Conservation (phyloP, 1,140 invertebrate species). For the Nasonia vitripennis region DNA sequence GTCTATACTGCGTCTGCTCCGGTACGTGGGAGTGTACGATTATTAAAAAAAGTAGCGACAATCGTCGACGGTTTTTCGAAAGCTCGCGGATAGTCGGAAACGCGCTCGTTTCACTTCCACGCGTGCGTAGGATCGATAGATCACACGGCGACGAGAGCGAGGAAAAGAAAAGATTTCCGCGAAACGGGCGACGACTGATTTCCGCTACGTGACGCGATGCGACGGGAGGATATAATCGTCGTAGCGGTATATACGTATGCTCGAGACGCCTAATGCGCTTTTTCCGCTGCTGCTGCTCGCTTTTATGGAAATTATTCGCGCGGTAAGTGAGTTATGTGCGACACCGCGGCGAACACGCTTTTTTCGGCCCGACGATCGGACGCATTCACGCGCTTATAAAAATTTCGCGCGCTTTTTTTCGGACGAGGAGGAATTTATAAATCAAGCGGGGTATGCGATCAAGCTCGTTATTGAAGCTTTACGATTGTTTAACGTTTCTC, state of each 20-base stretch:
- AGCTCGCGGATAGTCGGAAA: not conserved
- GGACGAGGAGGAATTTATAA: too few species aligned
- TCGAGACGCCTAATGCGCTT: not conserved
- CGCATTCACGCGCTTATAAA: too few species aligned
- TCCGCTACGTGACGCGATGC: constrained; percentile 8
- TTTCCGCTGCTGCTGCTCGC: not conserved
- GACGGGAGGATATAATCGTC: constrained; percentile 28
- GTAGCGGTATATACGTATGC: not conserved
- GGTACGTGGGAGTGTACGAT: not conserved
- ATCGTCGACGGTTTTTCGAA: constrained; percentile 1
- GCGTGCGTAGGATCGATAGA: too few species aligned
- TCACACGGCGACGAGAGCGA: not conserved
- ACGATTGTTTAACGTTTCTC: not conserved
- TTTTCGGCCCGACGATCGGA: too few species aligned
- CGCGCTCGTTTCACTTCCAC: too few species aligned
- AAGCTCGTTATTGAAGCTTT: not conserved
- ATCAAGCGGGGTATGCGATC: too few species aligned
- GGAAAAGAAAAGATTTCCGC: not conserved
- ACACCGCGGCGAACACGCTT: too few species aligned
- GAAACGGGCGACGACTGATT: not conserved
- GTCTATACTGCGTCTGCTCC: too few species aligned
- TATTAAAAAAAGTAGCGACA: not conserved
- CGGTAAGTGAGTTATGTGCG: too few species aligned
- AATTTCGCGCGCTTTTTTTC: too few species aligned
- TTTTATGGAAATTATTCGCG: constrained; percentile 22